Base-by-base conservation (phyloP, 2,113 vertebrate species). In the Cygnus buccinator region DNA sequence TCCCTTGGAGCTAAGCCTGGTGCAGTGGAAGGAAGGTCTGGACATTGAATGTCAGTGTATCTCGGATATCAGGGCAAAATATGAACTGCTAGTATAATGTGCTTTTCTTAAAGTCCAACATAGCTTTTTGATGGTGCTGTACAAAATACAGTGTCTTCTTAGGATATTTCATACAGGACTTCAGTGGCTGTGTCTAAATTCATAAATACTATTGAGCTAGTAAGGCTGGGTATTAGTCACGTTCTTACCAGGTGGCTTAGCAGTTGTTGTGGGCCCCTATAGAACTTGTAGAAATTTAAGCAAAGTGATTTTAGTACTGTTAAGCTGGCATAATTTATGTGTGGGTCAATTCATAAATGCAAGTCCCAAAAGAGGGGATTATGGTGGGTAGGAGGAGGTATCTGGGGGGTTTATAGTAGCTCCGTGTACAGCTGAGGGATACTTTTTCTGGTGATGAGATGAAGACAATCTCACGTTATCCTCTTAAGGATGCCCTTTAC, bases 11-110 rank as follows among this genome's bases (percentile, higher is more conserved):
- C 52, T 57, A 67, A 41, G 33, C 28, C 52, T 67, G 28, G 29
- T 68, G 41, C 58, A 23, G 28, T 17, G 10, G 61, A 48, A 46
- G 48, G 71, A 77, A 58, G 54, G 65, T 84, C 43, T 72, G 41
- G 66, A 35, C 41, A 35, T 17, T 37, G 22, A 39, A 19, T 82
- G 6, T 73, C 54, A 55, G 1, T 50, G 3, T 58, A 15, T 66
- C 12, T 85, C 33, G 28, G 43, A 13, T 82, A 89, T 43, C 10
- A 26, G 84, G 77, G 43, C 33, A 87, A 82, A 76, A 68, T 26
- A 50, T 0, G 0, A 62, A 37, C 15, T 1, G 18, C 26, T 77
- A 37, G 12, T n/a, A 37, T 35, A 31, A 5, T 6, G 23, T 71
- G 25, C 37, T 85, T 92, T 88, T 83, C 48, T 54, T 86, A 29